phyloP scores from a whole-genome alignment of 1,140 invertebrate species.

The Atta texana region DNA sequence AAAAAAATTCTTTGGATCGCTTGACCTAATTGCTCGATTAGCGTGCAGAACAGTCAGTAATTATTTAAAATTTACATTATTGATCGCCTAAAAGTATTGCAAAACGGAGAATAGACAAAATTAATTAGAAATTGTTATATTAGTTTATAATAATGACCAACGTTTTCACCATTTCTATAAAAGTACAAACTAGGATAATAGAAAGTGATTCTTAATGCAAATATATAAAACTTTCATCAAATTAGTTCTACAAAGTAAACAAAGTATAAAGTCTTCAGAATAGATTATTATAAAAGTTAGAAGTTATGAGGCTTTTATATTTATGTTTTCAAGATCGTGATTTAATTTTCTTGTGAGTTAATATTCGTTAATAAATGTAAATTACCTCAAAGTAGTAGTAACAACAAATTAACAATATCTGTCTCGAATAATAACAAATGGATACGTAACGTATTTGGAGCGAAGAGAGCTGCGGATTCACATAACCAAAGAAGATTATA shows the following conservation, averaged over 20 bases:
- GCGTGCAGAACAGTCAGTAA: slow-evolving; percentile 49
- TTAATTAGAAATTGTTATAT: slow-evolving; percentile 50
- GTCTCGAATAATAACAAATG: too few species aligned
- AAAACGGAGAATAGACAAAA: slow-evolving; percentile 31
- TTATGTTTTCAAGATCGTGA: background rate
- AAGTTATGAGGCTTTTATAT: background rate
- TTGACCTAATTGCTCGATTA: slow-evolving; percentile 45
- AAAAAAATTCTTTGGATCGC: slow-evolving; percentile 19
- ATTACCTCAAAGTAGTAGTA: background rate
- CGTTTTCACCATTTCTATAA: background rate
- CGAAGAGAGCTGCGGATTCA: background rate
- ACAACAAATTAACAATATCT: background rate
- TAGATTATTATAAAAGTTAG: background rate
- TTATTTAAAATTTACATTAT: slow-evolving; percentile 61
- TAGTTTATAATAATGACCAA: slow-evolving; percentile 28
- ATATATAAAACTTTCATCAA: slow-evolving; percentile 4
- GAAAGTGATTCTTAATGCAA: background rate
- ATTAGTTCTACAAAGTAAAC: background rate
- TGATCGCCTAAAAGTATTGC: slow-evolving; percentile 12
- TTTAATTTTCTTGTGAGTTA: background rate
- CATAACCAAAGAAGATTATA: background rate
- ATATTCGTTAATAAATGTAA: background rate
- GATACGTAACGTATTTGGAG: background rate
- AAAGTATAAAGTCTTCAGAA: background rate
- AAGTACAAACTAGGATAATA: background rate